These are phyloP conservation scores for Bryconaethiops microstoma DNA, from an alignment of 2,797 vertebrate species.

Conservation along the genomic window DNA sequence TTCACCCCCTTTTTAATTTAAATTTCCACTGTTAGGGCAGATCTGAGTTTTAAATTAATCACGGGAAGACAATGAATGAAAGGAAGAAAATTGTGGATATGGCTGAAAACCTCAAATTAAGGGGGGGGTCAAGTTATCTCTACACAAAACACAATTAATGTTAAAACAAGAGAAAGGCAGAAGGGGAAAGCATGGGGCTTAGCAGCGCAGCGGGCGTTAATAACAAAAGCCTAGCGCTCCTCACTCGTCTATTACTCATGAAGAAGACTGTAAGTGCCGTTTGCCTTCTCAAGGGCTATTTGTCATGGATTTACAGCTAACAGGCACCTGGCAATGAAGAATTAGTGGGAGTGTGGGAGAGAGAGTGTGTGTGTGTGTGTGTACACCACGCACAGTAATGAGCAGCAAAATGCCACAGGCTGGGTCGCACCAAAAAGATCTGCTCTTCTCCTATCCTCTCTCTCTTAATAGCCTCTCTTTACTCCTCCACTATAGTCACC, in stretches of 20 bases:
- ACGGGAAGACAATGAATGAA: not conserved
- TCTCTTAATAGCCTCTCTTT: not conserved
- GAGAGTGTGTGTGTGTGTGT: constrained; percentile 3
- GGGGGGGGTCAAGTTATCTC: not conserved
- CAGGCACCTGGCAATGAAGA: constrained; percentile 67
- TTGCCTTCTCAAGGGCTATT: constrained; percentile 67
- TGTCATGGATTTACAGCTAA: constrained; percentile 63
- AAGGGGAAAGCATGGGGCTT: not conserved
- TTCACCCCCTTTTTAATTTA: constrained; percentile 18
- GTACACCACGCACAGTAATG: not conserved
- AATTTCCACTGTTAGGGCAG: not conserved
- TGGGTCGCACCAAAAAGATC: not conserved
- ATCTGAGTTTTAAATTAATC: constrained; percentile 2
- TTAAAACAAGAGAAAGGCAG: constrained; percentile 13
- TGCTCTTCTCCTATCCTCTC: not conserved
- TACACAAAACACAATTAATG: constrained; percentile 5
- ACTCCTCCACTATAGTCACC: not conserved
- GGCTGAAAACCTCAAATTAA: not conserved
- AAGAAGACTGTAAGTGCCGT: constrained; percentile 67
- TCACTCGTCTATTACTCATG: constrained; percentile 77
- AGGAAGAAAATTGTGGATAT: not conserved
- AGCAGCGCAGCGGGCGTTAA: constrained; percentile 30
- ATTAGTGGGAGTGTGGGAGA: constrained; percentile 49
- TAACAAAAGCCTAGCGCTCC: constrained; percentile 21
- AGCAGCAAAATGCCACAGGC: not conserved